Evolutionary conservation across 2,888 invertebrate genomes (phyloP).

Genomic region (Carterocephalus palaemon): DNA sequence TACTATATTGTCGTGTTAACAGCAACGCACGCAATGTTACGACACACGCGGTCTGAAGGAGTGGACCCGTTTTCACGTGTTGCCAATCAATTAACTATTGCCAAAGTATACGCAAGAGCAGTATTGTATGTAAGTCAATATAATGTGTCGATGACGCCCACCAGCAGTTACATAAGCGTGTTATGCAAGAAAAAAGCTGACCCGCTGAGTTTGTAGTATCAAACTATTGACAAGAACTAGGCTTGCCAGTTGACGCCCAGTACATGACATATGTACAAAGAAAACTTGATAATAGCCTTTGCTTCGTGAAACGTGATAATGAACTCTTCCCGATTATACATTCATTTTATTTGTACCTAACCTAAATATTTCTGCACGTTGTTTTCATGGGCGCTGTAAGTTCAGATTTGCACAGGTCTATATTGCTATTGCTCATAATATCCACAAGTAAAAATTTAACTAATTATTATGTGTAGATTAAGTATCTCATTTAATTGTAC

Average conservation of each 20-base stretch:
- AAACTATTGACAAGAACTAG: constrained; percentile 31
- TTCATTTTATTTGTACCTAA: too few relatives aligned
- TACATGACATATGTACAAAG: too few relatives aligned
- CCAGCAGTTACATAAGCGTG: constrained; percentile 42
- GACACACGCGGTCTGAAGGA: constrained; percentile 23
- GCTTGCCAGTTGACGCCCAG: neutral
- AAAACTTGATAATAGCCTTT: too few relatives aligned
- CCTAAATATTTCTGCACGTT: too few relatives aligned
- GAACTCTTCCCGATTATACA: too few relatives aligned
- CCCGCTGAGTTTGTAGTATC: constrained; percentile 35
- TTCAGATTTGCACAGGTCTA: too few relatives aligned
- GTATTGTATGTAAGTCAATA: constrained; percentile 35
- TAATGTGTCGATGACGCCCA: constrained; percentile 35
- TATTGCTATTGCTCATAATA: too few relatives aligned
- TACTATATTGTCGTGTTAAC: constrained; percentile 22
- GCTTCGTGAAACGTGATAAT: too few relatives aligned
- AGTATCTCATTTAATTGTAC: too few relatives aligned
- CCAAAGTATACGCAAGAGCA: constrained; percentile 36
- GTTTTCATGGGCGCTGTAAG: too few relatives aligned
- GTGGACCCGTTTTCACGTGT: constrained; percentile 25
- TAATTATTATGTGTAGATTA: too few relatives aligned
- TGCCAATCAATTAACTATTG: constrained; percentile 35
- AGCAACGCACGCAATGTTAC: constrained; percentile 28
- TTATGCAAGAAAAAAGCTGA: constrained; percentile 51
- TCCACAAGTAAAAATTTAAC: too few relatives aligned